Conservation (phyloP, 2,113 vertebrate species). For the Microcebus lehilahytsara region DNA sequence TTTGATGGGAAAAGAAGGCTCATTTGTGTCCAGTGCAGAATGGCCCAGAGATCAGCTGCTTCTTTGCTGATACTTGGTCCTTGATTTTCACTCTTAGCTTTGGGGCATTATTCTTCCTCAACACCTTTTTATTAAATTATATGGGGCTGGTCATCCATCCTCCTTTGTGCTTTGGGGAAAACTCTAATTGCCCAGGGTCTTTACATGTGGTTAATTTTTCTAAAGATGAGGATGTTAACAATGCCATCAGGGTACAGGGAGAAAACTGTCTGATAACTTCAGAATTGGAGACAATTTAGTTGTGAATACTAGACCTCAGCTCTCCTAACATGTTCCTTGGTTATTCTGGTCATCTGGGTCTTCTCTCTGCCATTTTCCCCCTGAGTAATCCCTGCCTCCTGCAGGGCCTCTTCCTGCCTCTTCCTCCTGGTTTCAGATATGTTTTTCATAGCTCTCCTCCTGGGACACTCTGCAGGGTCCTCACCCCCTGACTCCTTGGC, state of each 20-base stretch:
- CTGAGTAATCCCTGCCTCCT: background rate
- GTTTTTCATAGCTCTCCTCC: background rate
- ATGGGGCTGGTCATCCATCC: accelerated
- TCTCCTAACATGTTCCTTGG: background rate
- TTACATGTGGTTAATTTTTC: background rate
- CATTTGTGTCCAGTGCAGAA: background rate
- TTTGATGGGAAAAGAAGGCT: background rate
- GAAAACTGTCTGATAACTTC: background rate
- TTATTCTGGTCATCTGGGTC: background rate
- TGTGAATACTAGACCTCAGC: background rate
- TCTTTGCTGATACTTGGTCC: background rate
- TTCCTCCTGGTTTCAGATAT: background rate
- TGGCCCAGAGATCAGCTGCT: background rate
- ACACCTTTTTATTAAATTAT: background rate
- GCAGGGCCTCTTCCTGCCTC: background rate
- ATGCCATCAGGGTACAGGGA: accelerated
- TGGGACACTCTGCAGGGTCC: background rate
- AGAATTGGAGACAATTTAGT: background rate
- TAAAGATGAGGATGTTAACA: background rate
- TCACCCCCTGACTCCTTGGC: background rate
- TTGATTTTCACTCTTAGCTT: background rate
- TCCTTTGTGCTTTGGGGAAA: background rate
- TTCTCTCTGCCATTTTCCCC: background rate
- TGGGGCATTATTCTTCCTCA: background rate
- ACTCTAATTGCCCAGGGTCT: background rate